These are phyloP conservation scores for Penelope pileata DNA, from an alignment of 2,113 vertebrate genomes.

Conservation along the genomic window DNA sequence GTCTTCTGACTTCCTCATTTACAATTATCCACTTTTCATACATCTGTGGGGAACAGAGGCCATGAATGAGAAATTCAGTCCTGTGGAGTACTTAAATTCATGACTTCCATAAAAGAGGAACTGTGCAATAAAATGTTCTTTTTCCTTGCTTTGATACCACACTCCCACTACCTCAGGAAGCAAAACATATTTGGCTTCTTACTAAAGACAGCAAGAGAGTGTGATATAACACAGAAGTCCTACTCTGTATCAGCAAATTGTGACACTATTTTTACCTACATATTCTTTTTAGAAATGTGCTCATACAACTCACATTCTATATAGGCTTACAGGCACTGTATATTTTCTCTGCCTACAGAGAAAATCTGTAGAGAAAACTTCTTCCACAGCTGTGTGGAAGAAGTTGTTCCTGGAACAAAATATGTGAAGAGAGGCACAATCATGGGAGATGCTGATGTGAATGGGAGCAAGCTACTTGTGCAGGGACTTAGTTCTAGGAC, in stretches of 20 bases:
- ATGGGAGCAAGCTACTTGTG: background rate
- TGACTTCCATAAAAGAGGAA: background rate
- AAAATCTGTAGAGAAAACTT: no score
- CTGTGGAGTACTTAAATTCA: background rate
- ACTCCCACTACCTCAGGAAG: background rate
- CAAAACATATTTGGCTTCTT: background rate
- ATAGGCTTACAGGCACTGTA: background rate
- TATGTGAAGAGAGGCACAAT: background rate
- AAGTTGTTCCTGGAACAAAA: background rate
- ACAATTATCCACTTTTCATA: constrained; percentile 47
- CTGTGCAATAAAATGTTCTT: background rate
- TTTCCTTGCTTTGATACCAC: background rate
- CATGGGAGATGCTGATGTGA: background rate
- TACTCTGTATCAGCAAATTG: background rate
- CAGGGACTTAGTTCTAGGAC: background rate
- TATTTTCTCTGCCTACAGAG: background rate
- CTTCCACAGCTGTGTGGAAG: background rate
- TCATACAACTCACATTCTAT: background rate
- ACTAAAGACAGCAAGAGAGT: background rate
- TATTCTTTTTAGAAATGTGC: background rate
- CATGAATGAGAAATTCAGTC: constrained; percentile 32
- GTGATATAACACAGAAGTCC: background rate
- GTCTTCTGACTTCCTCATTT: constrained; percentile 47
- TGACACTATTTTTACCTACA: background rate
- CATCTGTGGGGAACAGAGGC: constrained; percentile 44